A percentile compares a stretch with the other conserved stretches of the same genome.
Evolutionary conservation across 2,113 vertebrate species (phyloP).

Genomic region (Microcebus griseorufus): DNA sequence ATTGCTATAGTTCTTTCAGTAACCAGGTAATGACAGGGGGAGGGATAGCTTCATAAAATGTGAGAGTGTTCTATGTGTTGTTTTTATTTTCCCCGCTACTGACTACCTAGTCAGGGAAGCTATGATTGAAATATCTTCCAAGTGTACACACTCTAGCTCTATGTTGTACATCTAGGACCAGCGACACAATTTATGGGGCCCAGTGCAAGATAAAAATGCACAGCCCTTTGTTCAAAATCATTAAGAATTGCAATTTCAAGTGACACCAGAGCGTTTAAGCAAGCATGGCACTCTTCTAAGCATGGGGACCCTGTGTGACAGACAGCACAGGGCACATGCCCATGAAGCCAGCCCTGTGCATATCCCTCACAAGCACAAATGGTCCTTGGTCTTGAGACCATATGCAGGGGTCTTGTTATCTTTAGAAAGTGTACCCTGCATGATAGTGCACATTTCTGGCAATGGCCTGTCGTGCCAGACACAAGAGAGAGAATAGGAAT

Average conservation of each 20-base stretch:
- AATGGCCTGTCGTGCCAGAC: constrained; percentile 80
- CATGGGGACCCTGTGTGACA: fast-evolving
- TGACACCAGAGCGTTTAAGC: neutral
- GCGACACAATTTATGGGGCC: neutral
- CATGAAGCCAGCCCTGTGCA: neutral
- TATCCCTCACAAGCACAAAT: neutral
- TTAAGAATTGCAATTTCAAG: constrained; percentile 28
- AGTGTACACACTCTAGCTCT: neutral
- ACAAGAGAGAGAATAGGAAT: constrained; percentile 79
- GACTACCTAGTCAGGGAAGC: neutral
- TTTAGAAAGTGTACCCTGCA: constrained; percentile 53
- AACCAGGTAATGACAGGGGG: neutral
- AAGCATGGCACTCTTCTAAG: neutral
- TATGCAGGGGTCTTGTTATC: neutral
- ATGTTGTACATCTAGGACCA: neutral
- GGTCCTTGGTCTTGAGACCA: neutral
- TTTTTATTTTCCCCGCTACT: neutral
- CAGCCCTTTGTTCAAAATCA: neutral
- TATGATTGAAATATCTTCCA: neutral
- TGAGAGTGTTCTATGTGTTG: neutral
- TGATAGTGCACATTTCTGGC: constrained; percentile 82
- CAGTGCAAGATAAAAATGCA: neutral
- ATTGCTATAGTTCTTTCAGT: neutral
- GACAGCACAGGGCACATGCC: neutral
- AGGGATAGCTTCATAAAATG: neutral